Conservation (phyloP, 2,888 invertebrate species). For the Muscina levida region DNA sequence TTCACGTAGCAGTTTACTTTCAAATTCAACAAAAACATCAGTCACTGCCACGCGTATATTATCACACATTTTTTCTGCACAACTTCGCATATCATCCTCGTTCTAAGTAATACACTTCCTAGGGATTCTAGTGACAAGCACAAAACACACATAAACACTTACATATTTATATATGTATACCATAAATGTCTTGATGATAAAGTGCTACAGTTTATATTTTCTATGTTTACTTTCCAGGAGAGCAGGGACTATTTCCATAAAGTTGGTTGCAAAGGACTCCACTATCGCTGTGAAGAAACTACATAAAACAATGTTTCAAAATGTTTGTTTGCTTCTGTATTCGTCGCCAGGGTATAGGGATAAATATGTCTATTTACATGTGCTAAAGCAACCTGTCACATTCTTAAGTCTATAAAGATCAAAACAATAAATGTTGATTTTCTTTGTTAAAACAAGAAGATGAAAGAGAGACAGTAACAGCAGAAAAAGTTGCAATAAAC, state of each 20-base stretch:
- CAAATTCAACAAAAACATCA: too few species aligned
- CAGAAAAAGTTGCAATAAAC: neutral
- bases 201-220: constrained; percentile 56
- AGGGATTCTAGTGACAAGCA: too few species aligned
- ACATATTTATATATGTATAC: too few species aligned
- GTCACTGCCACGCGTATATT: too few species aligned
- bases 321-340: constrained; percentile 4
- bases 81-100: neutral
- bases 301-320: constrained; percentile 22
- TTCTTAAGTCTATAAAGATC: constrained; percentile 64
- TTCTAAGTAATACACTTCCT: neutral
- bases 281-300: neutral
- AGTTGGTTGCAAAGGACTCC: neutral
- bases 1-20: too few species aligned
- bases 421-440: constrained; percentile 62
- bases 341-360: constrained; percentile 39
- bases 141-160: too few species aligned
- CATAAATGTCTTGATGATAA: constrained; percentile 57
- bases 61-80: too few species aligned
- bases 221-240: constrained; percentile 30
- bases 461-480: neutral
- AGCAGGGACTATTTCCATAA: neutral
- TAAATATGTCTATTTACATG: constrained; percentile 60
- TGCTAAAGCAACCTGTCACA: constrained; percentile 64
- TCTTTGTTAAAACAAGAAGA: constrained; percentile 4